Base-by-base conservation (phyloP, 2,797 vertebrate species). In the Typhlichthys eigenmanni region DNA sequence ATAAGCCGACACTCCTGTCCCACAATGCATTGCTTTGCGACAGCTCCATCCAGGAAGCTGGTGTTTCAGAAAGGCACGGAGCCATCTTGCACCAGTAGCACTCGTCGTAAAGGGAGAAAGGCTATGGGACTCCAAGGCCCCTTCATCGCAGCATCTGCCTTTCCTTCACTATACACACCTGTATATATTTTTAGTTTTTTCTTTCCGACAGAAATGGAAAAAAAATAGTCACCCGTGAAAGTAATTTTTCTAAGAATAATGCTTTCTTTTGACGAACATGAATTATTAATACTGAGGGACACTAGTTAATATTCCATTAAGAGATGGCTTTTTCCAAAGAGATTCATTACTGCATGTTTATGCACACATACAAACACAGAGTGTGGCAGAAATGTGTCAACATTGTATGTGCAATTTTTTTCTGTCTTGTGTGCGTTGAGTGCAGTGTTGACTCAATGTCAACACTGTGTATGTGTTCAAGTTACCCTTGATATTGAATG, bases 261-360 rank as follows among this genome's bases (percentile, higher is more conserved):
- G 69, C 82, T 91, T 89, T 87, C 85, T 88, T 84, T 84, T 88
- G 80, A 89, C 76, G 52, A 87, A 90, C 85, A 87, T 88, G 79
- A 83, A 87, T 84, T 90, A 92, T 86, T 90, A 90, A 90, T 88
- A 91, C 84, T 89, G 84, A 90, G 85, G 79, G 80, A 89, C 90
- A 89, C 85, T 86, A 87, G 79, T 88, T 88, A 85, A 87, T 88
- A 90, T 78, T 90, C 83, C 86, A 78, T 87, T 90, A 85, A 92
- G 86, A 91, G 87, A 94, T 93, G 93, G 93, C 93, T 94, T 94
- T 91, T 93, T 94, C 92, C 92, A 89, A 87, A 91, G 73, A 89
- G 84, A 91, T 84, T 85, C 76, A 55, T 78, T 74, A 88, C 85
- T 79, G 85, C 78, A 56, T 74, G 65, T 69, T 69, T 83, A 87